phyloP scores from a whole-genome alignment of 1,140 invertebrate genomes.

The Drosophila busckii region DNA sequence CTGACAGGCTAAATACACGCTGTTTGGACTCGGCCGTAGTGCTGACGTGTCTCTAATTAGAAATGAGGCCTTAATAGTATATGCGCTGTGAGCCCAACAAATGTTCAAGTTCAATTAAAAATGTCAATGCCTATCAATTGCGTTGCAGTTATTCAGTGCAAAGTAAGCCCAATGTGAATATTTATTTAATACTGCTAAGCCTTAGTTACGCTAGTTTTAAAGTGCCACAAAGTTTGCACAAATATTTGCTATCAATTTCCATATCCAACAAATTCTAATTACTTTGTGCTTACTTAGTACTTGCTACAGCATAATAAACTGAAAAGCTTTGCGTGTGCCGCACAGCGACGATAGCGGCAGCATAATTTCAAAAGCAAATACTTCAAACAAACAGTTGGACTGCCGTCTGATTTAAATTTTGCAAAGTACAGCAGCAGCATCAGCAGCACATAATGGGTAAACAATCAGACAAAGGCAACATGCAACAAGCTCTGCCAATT shows the following conservation, averaged over 20 bases:
- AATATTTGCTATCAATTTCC: too few species aligned
- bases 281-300: too few species aligned
- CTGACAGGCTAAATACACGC: not conserved
- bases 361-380: slow-evolving; percentile 42
- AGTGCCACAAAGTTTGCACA: too few species aligned
- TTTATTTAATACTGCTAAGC: too few species aligned
- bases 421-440: slow-evolving; percentile 23
- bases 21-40: not conserved
- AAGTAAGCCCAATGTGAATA: too few species aligned
- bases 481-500: slow-evolving; percentile 10
- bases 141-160: too few species aligned
- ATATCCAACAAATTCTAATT: too few species aligned
- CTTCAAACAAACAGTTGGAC: slow-evolving; percentile 29
- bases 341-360: slow-evolving; percentile 20
- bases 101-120: slow-evolving; percentile 2
- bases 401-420: slow-evolving; percentile 18
- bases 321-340: slow-evolving; percentile 30
- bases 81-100: too few species aligned
- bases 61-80: slow-evolving; percentile 20
- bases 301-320: too few species aligned
- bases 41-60: slow-evolving; percentile 30
- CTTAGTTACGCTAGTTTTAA: too few species aligned
- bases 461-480: not conserved
- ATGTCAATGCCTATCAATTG: too few species aligned
- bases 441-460: not conserved